These are phyloP conservation scores for Cyrtonyx montezumae DNA, from an alignment of 2,113 vertebrate species.

Conservation along the genomic window DNA sequence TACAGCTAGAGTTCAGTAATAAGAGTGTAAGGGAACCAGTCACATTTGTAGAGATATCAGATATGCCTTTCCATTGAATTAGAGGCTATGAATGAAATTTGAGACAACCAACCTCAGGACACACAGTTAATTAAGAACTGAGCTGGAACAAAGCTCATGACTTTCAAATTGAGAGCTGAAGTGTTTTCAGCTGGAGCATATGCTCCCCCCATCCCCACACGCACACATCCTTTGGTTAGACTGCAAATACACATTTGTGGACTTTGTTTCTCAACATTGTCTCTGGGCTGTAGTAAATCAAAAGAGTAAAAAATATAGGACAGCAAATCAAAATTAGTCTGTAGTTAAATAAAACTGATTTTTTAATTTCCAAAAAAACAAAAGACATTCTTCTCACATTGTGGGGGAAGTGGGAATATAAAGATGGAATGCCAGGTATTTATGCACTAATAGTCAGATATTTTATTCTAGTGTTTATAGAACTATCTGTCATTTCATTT, in stretches of 20 bases:
- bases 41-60: not conserved
- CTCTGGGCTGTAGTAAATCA: not conserved
- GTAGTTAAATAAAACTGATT: not conserved
- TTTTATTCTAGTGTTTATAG: not conserved
- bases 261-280: not conserved
- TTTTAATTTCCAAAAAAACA: not conserved
- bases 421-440: not conserved
- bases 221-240: not conserved
- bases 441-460: not conserved
- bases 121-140: conserved; percentile 36
- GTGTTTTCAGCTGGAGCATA: conserved; percentile 17
- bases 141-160: conserved; percentile 2
- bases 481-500: not conserved
- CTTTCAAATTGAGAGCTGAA: not conserved
- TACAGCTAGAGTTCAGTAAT: not conserved
- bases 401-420: not conserved
- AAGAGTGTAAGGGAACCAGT: not conserved
- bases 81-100: not conserved
- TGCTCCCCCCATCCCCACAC: not conserved
- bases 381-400: not conserved
- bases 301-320: not conserved
- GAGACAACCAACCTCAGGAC: conserved; percentile 3
- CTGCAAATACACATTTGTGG: not conserved
- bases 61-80: not conserved
- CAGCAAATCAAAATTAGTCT: not conserved